phyloP scores from a whole-genome alignment of 2,113 vertebrate species.

The Prolemur simus region DNA sequence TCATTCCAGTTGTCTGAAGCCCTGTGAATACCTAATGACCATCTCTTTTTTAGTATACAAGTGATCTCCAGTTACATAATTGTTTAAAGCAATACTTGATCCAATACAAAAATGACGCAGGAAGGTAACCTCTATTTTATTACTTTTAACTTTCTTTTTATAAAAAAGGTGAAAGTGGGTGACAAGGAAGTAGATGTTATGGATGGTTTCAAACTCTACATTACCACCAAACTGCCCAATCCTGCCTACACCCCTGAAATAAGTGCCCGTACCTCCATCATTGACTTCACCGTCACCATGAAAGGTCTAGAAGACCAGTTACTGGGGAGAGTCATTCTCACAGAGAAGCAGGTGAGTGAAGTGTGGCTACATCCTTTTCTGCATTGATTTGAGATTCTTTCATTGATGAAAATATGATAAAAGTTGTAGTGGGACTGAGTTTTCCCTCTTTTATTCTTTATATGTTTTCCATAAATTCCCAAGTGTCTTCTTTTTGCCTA shows the following conservation, averaged over 20 bases:
- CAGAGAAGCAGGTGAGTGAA: slow-evolving; percentile 92
- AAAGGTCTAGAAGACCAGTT: slow-evolving; percentile 96
- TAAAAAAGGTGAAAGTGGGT: slow-evolving; percentile 94
- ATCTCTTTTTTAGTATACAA: background rate
- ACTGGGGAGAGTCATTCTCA: slow-evolving; percentile 96
- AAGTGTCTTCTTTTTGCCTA: background rate
- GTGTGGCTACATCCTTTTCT: background rate
- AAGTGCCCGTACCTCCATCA: slow-evolving; percentile 94
- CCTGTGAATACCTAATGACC: background rate
- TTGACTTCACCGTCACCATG: slow-evolving; percentile 98
- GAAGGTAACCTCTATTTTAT: background rate
- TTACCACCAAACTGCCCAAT: slow-evolving; percentile 96
- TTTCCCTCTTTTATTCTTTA: background rate
- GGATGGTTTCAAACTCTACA: slow-evolving; percentile 94
- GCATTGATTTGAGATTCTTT: background rate
- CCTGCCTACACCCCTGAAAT: slow-evolving; percentile 96
- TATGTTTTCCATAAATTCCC: background rate
- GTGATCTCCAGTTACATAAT: background rate
- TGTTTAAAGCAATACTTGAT: background rate
- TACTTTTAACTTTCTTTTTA: slow-evolving; percentile 4
- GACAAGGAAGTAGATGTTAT: slow-evolving; percentile 97
- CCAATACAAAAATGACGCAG: background rate
- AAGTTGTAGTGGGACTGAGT: background rate
- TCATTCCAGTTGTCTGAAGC: background rate
- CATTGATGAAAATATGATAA: background rate